Evolutionary conservation across 2,113 vertebrate species (phyloP).

Genomic region (Lamprotornis superbus): DNA sequence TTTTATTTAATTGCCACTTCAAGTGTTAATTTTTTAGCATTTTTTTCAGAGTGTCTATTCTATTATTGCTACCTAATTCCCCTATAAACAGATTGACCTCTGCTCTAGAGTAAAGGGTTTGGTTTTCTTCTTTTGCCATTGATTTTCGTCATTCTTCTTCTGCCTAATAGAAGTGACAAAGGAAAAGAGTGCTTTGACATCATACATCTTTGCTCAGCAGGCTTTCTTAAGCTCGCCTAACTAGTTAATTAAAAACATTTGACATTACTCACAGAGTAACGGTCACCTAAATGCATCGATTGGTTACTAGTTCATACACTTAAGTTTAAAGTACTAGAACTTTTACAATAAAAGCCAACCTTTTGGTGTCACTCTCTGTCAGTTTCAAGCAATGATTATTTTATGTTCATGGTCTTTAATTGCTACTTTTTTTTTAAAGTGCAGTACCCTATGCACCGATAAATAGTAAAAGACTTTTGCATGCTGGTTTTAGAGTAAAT

Average conservation of each 20-base stretch:
- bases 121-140: background rate
- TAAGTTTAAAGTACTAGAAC: background rate
- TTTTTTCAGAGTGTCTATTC: background rate
- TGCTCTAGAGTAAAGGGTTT: background rate
- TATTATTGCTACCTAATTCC: background rate
- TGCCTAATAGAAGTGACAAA: background rate
- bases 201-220: background rate
- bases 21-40: background rate
- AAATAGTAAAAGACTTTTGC: background rate
- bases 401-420: background rate
- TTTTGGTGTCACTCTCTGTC: background rate
- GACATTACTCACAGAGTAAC: background rate
- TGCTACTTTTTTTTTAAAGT: background rate
- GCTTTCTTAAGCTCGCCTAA: background rate
- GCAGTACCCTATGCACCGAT: background rate
- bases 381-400: background rate
- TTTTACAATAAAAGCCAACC: background rate
- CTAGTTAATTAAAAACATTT: constrained; percentile 22
- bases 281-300: background rate
- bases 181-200: background rate
- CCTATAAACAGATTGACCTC: background rate
- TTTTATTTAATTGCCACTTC: background rate
- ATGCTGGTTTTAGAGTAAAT: background rate
- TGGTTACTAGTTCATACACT: background rate
- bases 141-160: background rate